These are phyloP conservation scores for Hylaeus anthracinus DNA, from an alignment of 1,140 invertebrate genomes.

Conservation along the genomic window DNA sequence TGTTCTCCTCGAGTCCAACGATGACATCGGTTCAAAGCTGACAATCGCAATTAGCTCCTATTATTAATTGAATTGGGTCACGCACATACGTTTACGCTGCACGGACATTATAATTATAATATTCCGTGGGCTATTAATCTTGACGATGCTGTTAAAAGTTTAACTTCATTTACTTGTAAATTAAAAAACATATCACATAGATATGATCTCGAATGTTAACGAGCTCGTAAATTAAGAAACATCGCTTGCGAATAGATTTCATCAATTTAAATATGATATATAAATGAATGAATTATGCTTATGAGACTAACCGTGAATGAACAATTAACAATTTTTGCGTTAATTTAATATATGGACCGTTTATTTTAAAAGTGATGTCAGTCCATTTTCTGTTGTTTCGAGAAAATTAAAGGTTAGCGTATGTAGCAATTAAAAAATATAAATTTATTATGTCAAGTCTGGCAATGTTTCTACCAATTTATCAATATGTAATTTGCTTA, in stretches of 20 bases:
- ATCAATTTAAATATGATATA: not conserved
- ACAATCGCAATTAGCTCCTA: not conserved
- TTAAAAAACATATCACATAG: not conserved
- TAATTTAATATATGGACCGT: not conserved
- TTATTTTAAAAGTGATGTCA: not conserved
- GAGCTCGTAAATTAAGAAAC: constrained; percentile 3
- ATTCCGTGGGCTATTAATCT: constrained; percentile 1
- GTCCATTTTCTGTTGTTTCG: not conserved
- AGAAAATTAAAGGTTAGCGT: not conserved
- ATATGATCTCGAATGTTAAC: constrained; percentile 5
- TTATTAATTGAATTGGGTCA: not conserved
- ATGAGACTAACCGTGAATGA: no score
- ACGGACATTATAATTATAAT: not conserved
- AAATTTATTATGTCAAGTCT: not conserved
- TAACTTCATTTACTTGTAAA: constrained; percentile 7
- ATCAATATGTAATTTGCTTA: constrained; percentile 8
- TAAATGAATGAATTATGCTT: not conserved
- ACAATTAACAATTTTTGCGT: no score
- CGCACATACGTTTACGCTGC: not conserved
- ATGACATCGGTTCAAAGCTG: not conserved
- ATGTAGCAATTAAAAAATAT: constrained; percentile 6
- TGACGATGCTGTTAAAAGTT: not conserved
- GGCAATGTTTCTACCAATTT: constrained; percentile 7
- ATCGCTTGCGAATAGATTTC: not conserved
- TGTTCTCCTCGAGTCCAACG: not conserved